Conservation (phyloP, 2,113 vertebrate species). For the Ailuropoda melanoleuca region DNA sequence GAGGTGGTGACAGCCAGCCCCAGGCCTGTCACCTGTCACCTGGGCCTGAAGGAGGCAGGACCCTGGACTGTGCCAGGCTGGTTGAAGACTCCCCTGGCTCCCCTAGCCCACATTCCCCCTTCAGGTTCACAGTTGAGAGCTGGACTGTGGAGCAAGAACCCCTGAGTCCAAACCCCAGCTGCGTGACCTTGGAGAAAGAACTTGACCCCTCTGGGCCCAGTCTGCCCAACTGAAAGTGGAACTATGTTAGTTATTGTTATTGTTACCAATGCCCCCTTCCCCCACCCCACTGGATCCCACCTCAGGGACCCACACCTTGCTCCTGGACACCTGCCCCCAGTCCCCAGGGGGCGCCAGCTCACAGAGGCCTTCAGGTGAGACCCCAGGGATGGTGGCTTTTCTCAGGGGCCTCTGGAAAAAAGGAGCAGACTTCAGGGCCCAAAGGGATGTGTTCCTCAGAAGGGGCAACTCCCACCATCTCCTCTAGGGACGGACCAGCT, state of each 20-base stretch:
- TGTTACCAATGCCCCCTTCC: background rate
- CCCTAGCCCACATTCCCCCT: background rate
- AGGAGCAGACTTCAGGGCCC: background rate
- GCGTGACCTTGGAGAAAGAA: background rate
- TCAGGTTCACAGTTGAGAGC: background rate
- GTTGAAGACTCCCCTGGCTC: background rate
- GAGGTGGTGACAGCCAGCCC: background rate
- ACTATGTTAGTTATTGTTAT: background rate
- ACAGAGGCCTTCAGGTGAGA: too few species aligned
- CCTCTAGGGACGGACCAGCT: background rate
- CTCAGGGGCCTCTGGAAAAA: background rate
- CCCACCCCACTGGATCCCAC: background rate
- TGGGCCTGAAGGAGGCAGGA: background rate
- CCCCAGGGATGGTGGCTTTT: background rate
- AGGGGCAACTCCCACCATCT: background rate
- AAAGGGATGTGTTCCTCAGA: background rate
- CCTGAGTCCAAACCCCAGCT: background rate
- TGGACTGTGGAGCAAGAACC: too few species aligned
- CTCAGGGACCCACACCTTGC: background rate
- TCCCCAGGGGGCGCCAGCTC: background rate
- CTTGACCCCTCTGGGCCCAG: background rate
- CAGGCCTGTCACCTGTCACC: background rate
- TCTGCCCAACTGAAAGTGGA: background rate
- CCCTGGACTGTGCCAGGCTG: background rate
- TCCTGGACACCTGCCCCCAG: background rate